Base-by-base conservation (phyloP, 2,113 vertebrate species). In the Myotis lucifugus region DNA sequence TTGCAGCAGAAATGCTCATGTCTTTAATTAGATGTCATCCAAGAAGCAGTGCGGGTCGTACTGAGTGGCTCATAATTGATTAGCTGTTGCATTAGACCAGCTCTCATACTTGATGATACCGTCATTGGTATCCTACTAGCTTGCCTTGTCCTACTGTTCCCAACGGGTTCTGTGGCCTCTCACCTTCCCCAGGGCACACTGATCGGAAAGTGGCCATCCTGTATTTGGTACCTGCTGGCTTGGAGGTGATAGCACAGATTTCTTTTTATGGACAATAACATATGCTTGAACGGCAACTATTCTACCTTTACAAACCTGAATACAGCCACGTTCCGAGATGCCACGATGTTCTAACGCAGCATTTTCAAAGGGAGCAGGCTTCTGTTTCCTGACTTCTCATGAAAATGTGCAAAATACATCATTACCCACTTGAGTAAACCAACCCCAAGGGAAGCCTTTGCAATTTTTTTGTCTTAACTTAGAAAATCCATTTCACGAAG, bases 401-500 rank as follows among this genome's bases (percentile, higher is more conserved):
- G 25, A 91, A 85, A 95, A 85, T 19, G 1, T 34, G 5, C 27
- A 42, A 64, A 79, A 88, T 50, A 19, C 15, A 91, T 29, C 21
- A n/a, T 77, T 56, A 56, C 15, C 11, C 37, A 50, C n/a, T 66
- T 3, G 8, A 77, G 17, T 27, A 66, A 37, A 81, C 48, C 40
- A 70, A 90, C 5, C 27, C 25, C 14, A 61, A 90, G 25, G 5
- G 59, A 83, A 95, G 5, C 0, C 25, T 93, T 46, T 59, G n/a
- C 9, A 3, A 54, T 66, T 82, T 91, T 93, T 88, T 86, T 34
- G 37, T 72, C 74, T 72, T 72, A 88, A 93, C 52, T 90, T 83
- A 78, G 85, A 91, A 92, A 96, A 85, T 93, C 7, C 37, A 76
- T 50, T 85, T 52, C 83, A 90, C 11, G 61, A 18, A 69, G 34